Evolutionary conservation across 1,140 invertebrate species (phyloP).

Genomic region (Musca domestica): DNA sequence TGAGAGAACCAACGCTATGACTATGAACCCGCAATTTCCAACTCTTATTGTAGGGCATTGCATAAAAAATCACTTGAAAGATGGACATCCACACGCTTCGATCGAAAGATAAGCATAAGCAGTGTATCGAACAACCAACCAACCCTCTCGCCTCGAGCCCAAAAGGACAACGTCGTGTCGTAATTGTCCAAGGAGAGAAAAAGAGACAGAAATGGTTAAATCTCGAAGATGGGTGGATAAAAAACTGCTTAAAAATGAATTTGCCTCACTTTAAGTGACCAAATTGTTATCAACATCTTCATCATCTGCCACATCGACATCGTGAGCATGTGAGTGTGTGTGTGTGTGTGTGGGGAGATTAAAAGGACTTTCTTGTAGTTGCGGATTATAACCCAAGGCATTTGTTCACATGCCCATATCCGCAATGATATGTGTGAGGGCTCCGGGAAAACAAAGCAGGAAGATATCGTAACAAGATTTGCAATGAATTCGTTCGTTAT

Average conservation of each 20-base stretch:
- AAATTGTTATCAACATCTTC: conserved; percentile 50
- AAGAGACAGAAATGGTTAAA: conserved; percentile 29
- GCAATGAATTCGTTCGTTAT: neutral
- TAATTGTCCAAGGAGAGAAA: conserved; percentile 2
- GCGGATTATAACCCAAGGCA: conserved; percentile 5
- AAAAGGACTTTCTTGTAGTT: conserved; percentile 53
- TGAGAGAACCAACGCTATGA: too few relatives aligned
- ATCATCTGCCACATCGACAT: neutral
- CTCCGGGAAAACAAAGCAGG: too few relatives aligned
- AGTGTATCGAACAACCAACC: neutral
- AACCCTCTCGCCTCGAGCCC: neutral
- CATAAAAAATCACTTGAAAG: conserved; percentile 24
- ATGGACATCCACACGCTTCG: conserved; percentile 26
- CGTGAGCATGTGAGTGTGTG: neutral
- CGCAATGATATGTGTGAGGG: neutral
- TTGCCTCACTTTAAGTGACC: conserved; percentile 54
- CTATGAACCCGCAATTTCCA: too few relatives aligned
- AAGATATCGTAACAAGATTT: too few relatives aligned
- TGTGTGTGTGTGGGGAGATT: conserved; percentile 46
- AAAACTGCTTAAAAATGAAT: conserved; percentile 52
- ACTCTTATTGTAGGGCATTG: too few relatives aligned
- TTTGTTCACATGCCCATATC: neutral
- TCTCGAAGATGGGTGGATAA: conserved; percentile 31
- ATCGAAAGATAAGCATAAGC: neutral
- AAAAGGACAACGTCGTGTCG: neutral